Percentiles rank a stretch among this genome's conserved stretches.
Evolutionary conservation across 2,888 invertebrate species (phyloP).

Genomic region (Sepioteuthis lessoniana): DNA sequence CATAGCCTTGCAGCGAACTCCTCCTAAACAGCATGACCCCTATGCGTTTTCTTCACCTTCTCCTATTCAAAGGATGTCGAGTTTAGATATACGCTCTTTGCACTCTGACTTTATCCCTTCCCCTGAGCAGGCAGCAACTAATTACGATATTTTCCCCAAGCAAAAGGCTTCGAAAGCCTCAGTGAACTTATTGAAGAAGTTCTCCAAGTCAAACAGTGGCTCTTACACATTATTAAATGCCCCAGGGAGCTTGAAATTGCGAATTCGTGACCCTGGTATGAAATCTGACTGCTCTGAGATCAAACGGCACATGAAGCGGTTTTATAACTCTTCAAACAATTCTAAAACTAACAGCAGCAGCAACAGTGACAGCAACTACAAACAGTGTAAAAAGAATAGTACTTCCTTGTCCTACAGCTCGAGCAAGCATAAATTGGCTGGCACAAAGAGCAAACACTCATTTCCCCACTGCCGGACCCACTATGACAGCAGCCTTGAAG

Average conservation of each 20-base stretch:
- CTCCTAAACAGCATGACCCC: background rate
- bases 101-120: background rate
- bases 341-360: background rate
- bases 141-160: background rate
- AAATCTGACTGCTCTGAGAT: background rate
- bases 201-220: background rate
- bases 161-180: background rate
- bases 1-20: slow-evolving; percentile 11
- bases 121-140: background rate
- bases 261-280: slow-evolving; percentile 39
- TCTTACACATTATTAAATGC: slow-evolving; percentile 41
- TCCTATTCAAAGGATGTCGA: background rate
- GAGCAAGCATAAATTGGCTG: background rate
- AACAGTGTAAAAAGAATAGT: slow-evolving; percentile 42
- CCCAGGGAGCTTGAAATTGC: slow-evolving; percentile 44
- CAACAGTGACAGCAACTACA: background rate
- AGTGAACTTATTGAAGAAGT: slow-evolving; percentile 34
- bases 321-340: background rate
- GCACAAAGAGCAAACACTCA: slow-evolving; percentile 47
- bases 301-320: background rate
- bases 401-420: background rate
- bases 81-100: background rate
- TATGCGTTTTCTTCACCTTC: slow-evolving; percentile 18
- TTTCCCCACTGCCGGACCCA: slow-evolving; percentile 3
- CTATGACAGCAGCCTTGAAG: slow-evolving; percentile 46